Conservation (phyloP, 1,140 invertebrate species). For the Panagrolaimus sp. region DNA sequence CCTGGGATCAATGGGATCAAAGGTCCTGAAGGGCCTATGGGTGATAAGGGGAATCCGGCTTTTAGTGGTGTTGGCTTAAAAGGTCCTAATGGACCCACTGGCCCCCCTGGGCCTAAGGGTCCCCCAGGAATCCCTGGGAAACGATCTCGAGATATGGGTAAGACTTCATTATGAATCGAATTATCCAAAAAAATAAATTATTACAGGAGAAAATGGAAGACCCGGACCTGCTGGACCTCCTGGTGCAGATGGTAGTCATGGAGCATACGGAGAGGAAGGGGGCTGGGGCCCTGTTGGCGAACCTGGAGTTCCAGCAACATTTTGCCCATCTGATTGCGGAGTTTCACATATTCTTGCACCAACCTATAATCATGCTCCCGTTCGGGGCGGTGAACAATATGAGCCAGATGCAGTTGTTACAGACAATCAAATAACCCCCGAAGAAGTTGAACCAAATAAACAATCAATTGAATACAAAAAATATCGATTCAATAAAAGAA, state of each 20-base stretch:
- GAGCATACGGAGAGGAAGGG: slow-evolving; percentile 36
- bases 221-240: slow-evolving; percentile 40
- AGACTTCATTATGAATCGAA: slow-evolving; percentile 17
- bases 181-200: slow-evolving; percentile 23
- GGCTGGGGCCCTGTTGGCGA: slow-evolving; percentile 50
- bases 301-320: slow-evolving; percentile 45
- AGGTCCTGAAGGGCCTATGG: slow-evolving; percentile 22
- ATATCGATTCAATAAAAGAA: too few relatives aligned
- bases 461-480: too few relatives aligned
- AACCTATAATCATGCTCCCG: not conserved
- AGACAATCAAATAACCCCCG: too few relatives aligned
- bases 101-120: slow-evolving; percentile 30
- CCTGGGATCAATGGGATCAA: slow-evolving; percentile 25
- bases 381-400: too few relatives aligned
- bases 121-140: slow-evolving; percentile 26
- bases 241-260: slow-evolving; percentile 32
- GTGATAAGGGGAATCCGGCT: slow-evolving; percentile 21
- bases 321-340: slow-evolving; percentile 52
- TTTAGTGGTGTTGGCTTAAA: slow-evolving; percentile 41
- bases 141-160: slow-evolving; percentile 30
- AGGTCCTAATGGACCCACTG: slow-evolving; percentile 39
- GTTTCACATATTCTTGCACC: slow-evolving; percentile 50
- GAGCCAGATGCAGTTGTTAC: too few relatives aligned
- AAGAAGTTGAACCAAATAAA: too few relatives aligned
- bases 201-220: slow-evolving; percentile 36